Evolutionary conservation across 2,113 vertebrate species (phyloP), one percentile per base, ranked within the genome.

Genomic region (Phrynosoma blainvillii): DNA sequence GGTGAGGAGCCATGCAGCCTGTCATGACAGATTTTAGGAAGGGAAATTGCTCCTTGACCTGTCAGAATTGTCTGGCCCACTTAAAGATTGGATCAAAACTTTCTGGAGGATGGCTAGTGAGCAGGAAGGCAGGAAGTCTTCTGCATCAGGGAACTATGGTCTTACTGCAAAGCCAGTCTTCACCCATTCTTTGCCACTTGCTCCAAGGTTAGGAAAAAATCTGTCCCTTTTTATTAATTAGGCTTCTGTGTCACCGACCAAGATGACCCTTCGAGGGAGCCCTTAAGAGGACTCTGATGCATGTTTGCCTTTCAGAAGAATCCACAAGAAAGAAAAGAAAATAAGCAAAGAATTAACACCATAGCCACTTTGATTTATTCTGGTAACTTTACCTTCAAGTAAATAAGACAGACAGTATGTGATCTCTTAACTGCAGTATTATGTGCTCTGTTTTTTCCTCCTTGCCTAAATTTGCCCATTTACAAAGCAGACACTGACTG

Each of bases 261-360:
- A 40, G 47, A 20, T 6, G 10, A 21, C 2, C 36, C 32, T 77
- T 16, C 2, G 16, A 36, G 27, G 40, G 30, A 77, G 21, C 59
- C 9, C 70, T 27, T 76, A 71, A 10, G 2, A 30, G 71, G 74
- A 52, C 75, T 79, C 13, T 36, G 18, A 21, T 52, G 52, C 5
- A 25, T 8, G 18, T 36, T 23, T 88, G 14, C n/a, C 11, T 4
- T 77, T 32, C 32, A 54, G 52, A 18, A 47, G 23, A 82, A 42
- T 27, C n/a, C 8, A 32, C 12, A 27, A 59, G 75, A 59, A 20
- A 2, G 56, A 83, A 18, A 6, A 40, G 81, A 76, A 82, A 86
- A 88, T 81, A 87, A 90, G 47, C 85, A 90, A 89, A 70, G 74
- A 16, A 23, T 36, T 12, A 11, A 9, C 27, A 32, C 47, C 9